Conservation (phyloP, 2,888 invertebrate genomes). For the Metellina segmentata region DNA sequence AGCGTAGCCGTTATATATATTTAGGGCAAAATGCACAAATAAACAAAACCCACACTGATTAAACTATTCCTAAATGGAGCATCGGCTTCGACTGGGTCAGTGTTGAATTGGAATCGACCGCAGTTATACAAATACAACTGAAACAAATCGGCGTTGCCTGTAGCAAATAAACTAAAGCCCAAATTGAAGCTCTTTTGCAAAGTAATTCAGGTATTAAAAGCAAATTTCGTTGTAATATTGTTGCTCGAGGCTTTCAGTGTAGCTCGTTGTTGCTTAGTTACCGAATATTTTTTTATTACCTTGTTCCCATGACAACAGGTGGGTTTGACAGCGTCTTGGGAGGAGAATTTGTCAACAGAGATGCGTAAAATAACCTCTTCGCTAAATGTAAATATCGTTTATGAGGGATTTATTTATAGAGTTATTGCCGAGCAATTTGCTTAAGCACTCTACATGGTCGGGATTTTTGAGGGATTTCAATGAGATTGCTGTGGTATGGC, state of each 20-base stretch:
- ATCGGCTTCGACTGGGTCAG: neutral
- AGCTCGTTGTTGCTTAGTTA: slow-evolving; percentile 41
- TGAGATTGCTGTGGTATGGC: neutral
- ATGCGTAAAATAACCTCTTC: neutral
- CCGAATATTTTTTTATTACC: slow-evolving; percentile 18
- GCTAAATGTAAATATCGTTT: neutral
- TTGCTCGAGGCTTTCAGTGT: slow-evolving; percentile 18
- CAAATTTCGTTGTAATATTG: slow-evolving; percentile 23
- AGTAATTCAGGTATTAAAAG: slow-evolving; percentile 34
- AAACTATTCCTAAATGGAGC: neutral
- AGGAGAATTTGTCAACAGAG: slow-evolving; percentile 44
- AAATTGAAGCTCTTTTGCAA: neutral
- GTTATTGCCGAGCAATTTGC: neutral
- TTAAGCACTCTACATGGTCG: neutral
- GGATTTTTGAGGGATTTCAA: neutral
- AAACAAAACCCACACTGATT: neutral
- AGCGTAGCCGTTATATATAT: neutral
- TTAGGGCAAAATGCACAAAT: neutral
- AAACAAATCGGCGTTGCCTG: neutral
- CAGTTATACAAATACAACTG: neutral
- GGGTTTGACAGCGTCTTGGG: neutral
- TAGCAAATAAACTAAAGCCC: neutral
- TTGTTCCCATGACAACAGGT: slow-evolving; percentile 44
- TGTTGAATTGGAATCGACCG: neutral
- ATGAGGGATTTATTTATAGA: slow-evolving; percentile 2